A percentile compares a stretch with the other conserved stretches of the same genome.
Conservation (phyloP, 1,140 invertebrate genomes). For the Paralvinella palmiformis region DNA sequence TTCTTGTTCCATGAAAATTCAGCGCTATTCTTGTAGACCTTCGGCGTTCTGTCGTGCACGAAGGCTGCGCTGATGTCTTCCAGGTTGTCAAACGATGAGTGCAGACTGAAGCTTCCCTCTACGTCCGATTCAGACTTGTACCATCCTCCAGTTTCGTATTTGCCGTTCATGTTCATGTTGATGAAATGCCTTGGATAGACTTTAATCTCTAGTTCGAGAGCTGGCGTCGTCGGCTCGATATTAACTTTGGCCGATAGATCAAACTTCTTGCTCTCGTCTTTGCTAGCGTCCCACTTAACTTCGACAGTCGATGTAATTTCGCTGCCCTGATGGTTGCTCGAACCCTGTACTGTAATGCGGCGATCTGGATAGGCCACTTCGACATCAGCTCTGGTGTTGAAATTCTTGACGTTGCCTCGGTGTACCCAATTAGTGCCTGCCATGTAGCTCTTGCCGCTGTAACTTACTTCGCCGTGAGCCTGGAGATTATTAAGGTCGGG, state of each 20-base stretch:
- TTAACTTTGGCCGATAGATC: slow-evolving; percentile 8
- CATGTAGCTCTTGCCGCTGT: slow-evolving; percentile 8
- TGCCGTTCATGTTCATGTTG: background rate
- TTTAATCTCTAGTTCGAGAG: slow-evolving; percentile 3
- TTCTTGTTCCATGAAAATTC: background rate
- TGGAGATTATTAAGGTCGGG: slow-evolving; percentile 22
- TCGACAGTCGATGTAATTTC: slow-evolving; percentile 24
- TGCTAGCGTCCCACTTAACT: slow-evolving; percentile 25
- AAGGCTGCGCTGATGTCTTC: slow-evolving; percentile 20
- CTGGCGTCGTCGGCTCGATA: background rate
- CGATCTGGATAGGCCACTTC: slow-evolving; percentile 12
- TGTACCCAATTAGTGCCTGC: slow-evolving; percentile 2
- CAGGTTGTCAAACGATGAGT: slow-evolving; percentile 4
- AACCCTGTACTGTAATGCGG: background rate
- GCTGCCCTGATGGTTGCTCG: slow-evolving; percentile 15
- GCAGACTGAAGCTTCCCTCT: slow-evolving; percentile 12
- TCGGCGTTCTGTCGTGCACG: slow-evolving; percentile 3
- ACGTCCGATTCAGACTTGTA: slow-evolving; percentile 7
- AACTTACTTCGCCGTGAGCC: slow-evolving; percentile 8
- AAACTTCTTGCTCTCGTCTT: slow-evolving; percentile 19
- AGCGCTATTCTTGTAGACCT: slow-evolving; percentile 7
- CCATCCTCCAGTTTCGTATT: slow-evolving; percentile 10
- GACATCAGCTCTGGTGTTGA: background rate
- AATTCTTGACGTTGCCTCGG: background rate
- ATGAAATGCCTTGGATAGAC: slow-evolving; percentile 13